A percentile compares a stretch with the other conserved stretches of the same genome.
phyloP scores from a whole-genome alignment of 2,797 vertebrate species.

The Rhinophrynus dorsalis region DNA sequence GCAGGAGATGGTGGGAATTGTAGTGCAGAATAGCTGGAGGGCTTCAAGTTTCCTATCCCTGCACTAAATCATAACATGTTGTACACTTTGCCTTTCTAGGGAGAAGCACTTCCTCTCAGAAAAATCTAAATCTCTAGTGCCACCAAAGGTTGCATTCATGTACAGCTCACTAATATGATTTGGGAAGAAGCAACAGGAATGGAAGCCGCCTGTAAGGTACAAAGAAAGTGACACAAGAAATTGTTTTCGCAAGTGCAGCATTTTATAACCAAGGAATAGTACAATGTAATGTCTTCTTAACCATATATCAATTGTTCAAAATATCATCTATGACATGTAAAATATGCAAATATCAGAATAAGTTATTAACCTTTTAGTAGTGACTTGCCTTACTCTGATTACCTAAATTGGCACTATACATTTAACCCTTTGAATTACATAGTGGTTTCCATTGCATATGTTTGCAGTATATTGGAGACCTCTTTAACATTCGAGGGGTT shows the following conservation, averaged over 20 bases:
- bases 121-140: constrained; percentile 35
- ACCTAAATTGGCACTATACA: not conserved
- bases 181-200: constrained; percentile 13
- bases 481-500: no score
- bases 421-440: no score
- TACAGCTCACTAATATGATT: constrained; percentile 32
- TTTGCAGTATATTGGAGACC: no score
- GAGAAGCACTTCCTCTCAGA: not conserved
- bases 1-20: no score
- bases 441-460: no score
- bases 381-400: not conserved
- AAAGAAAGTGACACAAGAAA: constrained; percentile 32
- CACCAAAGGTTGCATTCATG: constrained; percentile 34
- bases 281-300: constrained; percentile 4
- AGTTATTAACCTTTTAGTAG: not conserved
- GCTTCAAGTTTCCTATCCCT: no score
- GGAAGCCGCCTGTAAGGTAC: constrained; percentile 3
- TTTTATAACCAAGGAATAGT: constrained; percentile 1
- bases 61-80: constrained; percentile 9
- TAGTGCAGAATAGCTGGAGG: no score
- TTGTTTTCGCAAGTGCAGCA: constrained; percentile 16
- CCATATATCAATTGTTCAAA: constrained; percentile 11
- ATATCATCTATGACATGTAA: no score
- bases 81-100: constrained; percentile 16
- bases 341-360: no score